These are phyloP conservation scores for Eudyptes chrysolophus DNA, from an alignment of 2,113 vertebrate genomes.

Conservation along the genomic window DNA sequence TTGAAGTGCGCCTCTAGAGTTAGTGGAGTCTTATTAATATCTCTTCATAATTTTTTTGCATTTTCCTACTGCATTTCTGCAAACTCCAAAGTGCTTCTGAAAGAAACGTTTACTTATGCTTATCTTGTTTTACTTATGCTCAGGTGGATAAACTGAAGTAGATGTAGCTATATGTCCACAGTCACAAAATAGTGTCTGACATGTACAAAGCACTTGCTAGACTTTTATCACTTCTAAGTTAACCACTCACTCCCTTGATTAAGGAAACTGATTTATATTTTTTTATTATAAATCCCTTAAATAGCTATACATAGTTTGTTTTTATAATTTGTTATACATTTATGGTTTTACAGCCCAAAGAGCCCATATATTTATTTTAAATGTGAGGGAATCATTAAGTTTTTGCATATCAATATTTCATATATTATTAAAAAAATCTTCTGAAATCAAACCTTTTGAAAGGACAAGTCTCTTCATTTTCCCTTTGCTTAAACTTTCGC, in stretches of 20 bases:
- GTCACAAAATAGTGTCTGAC: neutral
- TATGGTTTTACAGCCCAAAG: neutral
- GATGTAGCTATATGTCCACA: neutral
- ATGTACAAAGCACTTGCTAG: neutral
- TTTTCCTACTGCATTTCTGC: neutral
- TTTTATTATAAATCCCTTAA: neutral
- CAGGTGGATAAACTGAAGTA: neutral
- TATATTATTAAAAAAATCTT: neutral
- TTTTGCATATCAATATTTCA: neutral
- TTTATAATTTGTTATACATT: neutral
- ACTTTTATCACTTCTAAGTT: neutral
- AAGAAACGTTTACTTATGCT: neutral
- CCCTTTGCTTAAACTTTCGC: neutral
- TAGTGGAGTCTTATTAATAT: neutral
- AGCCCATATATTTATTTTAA: neutral
- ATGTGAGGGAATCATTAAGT: neutral
- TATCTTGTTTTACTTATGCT: neutral
- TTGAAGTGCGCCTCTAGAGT: neutral
- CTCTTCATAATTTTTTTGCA: neutral
- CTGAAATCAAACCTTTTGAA: neutral
- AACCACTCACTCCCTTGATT: neutral
- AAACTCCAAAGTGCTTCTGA: neutral
- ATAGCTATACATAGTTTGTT: neutral
- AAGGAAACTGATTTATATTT: neutral
- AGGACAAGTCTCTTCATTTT: neutral